These are phyloP conservation scores for Gila orcuttii DNA, from an alignment of 2,113 vertebrate species.

Conservation along the genomic window DNA sequence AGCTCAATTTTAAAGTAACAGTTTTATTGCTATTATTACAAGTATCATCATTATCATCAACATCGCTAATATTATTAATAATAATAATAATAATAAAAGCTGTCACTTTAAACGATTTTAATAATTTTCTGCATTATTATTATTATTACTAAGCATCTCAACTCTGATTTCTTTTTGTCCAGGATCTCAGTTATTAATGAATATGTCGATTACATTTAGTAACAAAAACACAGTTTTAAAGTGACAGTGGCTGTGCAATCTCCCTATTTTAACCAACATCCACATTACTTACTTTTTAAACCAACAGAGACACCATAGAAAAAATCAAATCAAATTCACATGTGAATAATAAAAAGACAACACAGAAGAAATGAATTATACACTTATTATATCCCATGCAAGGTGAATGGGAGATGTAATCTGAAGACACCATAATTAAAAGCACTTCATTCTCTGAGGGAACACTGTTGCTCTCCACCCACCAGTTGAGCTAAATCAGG, in stretches of 20 bases:
- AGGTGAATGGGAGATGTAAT: background rate
- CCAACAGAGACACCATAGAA: background rate
- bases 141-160: background rate
- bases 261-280: background rate
- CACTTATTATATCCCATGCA: conserved; percentile 8
- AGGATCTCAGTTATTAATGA: background rate
- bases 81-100: background rate
- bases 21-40: background rate
- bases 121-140: background rate
- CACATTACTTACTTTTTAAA: conserved; percentile 10
- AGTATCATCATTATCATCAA: background rate
- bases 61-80: background rate
- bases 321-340: background rate
- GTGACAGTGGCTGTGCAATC: conserved; percentile 3
- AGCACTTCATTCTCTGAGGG: conserved; percentile 46
- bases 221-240: background rate
- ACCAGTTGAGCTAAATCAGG: conserved; percentile 33
- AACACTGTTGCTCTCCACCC: conserved; percentile 19
- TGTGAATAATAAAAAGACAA: conserved; percentile 16
- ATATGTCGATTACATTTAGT: background rate
- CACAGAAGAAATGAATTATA: background rate
- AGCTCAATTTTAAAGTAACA: no score
- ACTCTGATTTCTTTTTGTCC: background rate
- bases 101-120: no score
- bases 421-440: conserved; percentile 45